A percentile compares a stretch with the other conserved stretches of the same genome.
These are phyloP conservation scores for Rotaria sp. DNA, from an alignment of 2,888 invertebrate species.

Conservation along the genomic window DNA sequence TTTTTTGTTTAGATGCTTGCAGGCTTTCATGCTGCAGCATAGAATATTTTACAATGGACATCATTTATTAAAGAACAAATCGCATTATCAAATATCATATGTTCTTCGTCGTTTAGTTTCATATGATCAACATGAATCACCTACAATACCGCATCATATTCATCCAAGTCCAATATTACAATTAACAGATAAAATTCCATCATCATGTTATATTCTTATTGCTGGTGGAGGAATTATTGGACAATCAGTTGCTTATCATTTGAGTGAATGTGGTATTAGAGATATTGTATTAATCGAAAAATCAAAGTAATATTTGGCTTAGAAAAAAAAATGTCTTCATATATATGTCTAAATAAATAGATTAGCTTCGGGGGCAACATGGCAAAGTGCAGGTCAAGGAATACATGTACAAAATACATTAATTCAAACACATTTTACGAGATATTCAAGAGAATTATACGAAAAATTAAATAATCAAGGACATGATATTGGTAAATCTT, in stretches of 20 bases:
- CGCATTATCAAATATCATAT: background rate
- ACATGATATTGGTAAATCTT: slow-evolving; percentile 50
- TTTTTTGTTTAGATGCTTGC: background rate
- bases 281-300: slow-evolving; percentile 69
- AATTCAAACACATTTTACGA: slow-evolving; percentile 65
- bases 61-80: background rate
- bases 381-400: slow-evolving; percentile 52
- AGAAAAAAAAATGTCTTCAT: background rate
- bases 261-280: slow-evolving; percentile 71
- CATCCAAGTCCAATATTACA: background rate
- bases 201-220: slow-evolving; percentile 60
- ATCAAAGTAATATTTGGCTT: background rate
- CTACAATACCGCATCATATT: background rate
- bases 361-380: slow-evolving; percentile 52
- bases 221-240: slow-evolving; percentile 88
- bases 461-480: slow-evolving; percentile 47
- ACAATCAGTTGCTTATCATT: slow-evolving; percentile 80
- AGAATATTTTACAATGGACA: background rate
- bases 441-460: slow-evolving; percentile 50
- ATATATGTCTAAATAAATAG: slow-evolving; percentile 43
- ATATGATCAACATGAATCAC: slow-evolving; percentile 29
- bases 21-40: background rate
- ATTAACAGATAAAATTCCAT: background rate
- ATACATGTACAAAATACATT: slow-evolving; percentile 58
- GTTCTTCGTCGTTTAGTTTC: slow-evolving; percentile 6